Percentiles rank a stretch among this genome's conserved stretches.
phyloP scores from a whole-genome alignment of 1,140 invertebrate species.

The Pachypeltis micranthus region DNA sequence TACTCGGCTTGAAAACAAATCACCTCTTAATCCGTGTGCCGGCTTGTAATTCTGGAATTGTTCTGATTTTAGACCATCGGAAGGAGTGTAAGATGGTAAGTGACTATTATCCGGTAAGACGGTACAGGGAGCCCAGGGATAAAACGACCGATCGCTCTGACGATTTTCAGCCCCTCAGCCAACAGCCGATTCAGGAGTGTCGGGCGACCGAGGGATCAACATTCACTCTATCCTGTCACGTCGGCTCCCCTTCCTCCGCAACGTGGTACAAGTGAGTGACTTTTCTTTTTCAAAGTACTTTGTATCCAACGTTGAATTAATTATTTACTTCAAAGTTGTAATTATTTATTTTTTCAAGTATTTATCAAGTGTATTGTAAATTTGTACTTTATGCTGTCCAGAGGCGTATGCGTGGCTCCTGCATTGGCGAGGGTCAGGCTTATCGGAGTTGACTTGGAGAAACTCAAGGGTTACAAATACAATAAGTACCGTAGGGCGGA shows the following conservation, averaged over 20 bases:
- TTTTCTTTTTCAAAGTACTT: background rate
- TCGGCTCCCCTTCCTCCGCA: constrained; percentile 44
- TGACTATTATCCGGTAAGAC: constrained; percentile 21
- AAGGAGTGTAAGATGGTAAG: constrained; percentile 5
- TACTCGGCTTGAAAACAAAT: too few species aligned
- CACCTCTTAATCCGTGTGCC: too few species aligned
- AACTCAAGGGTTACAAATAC: background rate
- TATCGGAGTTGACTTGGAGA: background rate
- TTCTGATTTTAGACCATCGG: constrained; percentile 12
- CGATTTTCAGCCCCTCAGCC: constrained; percentile 36
- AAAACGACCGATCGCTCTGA: constrained; percentile 32
- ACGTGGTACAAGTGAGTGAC: constrained; percentile 44
- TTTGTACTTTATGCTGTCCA: background rate
- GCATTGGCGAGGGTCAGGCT: background rate
- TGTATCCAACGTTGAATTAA: background rate
- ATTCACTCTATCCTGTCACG: constrained; percentile 43
- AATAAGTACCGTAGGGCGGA: background rate
- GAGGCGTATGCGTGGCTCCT: background rate
- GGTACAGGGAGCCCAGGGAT: constrained; percentile 33
- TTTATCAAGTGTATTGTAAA: too few species aligned
- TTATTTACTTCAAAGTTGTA: background rate
- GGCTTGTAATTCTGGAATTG: too few species aligned
- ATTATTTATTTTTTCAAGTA: too few species aligned
- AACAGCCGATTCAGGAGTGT: constrained; percentile 37
- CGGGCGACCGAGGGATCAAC: constrained; percentile 32